phyloP scores from a whole-genome alignment of 2,797 vertebrate genomes.

The Acrocephalus scirpaceus region DNA sequence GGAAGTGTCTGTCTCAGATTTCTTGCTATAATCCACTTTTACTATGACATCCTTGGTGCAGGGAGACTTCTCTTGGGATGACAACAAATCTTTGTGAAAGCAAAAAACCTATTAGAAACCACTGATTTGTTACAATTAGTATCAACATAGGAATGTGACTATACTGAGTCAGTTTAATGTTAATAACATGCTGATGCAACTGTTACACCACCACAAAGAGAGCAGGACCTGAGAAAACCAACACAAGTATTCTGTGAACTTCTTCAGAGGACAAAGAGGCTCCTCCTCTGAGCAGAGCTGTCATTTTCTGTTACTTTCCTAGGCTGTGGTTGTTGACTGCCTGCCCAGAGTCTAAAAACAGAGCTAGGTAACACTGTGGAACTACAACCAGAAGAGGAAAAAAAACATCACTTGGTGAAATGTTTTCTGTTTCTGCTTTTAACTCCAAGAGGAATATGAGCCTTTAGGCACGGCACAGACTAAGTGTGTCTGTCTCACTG shows the following conservation, averaged over 20 bases:
- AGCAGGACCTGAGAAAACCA: neutral
- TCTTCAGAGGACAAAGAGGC: neutral
- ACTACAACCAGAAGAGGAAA: neutral
- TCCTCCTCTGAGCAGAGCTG: neutral
- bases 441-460: neutral
- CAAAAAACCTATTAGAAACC: neutral
- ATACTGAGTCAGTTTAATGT: neutral
- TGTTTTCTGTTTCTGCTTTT: neutral
- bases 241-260: neutral
- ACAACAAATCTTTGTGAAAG: constrained; percentile 82
- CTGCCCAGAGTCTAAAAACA: neutral
- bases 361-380: neutral
- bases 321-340: neutral
- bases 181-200: fast-evolving
- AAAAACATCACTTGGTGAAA: neutral
- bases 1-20: constrained; percentile 88
- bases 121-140: neutral
- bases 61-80: constrained; percentile 92
- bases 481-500: neutral
- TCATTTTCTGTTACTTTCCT: neutral
- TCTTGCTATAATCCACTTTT: constrained; percentile 92
- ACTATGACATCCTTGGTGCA: constrained; percentile 94
- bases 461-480: neutral
- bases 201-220: neutral
- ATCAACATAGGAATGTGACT: neutral